Evolutionary conservation across 92 coral and sea anemone genomes (phyloP).

Genomic region (Epizoanthus ramosus): DNA sequence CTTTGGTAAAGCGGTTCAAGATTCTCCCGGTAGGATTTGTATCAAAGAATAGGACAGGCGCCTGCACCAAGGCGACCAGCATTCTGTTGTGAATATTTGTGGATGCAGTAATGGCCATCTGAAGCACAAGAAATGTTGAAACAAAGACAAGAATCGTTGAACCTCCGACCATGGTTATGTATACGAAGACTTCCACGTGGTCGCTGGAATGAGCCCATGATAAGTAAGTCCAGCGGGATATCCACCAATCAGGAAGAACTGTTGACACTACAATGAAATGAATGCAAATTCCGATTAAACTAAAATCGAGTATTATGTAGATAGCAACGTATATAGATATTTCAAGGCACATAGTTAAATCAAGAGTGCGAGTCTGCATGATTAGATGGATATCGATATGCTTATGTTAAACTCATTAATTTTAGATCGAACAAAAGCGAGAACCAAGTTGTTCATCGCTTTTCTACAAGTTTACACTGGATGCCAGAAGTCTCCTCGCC

Average conservation of each 20-base stretch:
- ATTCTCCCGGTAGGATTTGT: slow-evolving; percentile 20
- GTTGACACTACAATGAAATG: background rate
- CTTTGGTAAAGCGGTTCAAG: slow-evolving; percentile 17
- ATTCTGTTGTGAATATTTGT: slow-evolving; percentile 21
- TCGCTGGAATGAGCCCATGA: slow-evolving; percentile 14
- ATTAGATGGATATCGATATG: too few relatives aligned
- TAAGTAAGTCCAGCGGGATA: slow-evolving; percentile 10
- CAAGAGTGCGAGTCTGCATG: too few relatives aligned
- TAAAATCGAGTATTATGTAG: background rate
- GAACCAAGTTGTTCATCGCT: too few relatives aligned
- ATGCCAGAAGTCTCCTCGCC: too few relatives aligned
- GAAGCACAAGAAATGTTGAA: slow-evolving; percentile 1
- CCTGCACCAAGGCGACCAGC: background rate
- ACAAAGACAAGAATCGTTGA: slow-evolving; percentile 13
- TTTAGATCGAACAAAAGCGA: too few relatives aligned
- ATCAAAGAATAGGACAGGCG: background rate
- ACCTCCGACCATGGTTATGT: slow-evolving; percentile 3
- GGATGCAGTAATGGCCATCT: background rate
- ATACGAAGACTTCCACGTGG: background rate
- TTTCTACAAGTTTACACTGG: too few relatives aligned
- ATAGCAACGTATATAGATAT: too few relatives aligned
- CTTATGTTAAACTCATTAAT: too few relatives aligned
- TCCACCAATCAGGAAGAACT: background rate
- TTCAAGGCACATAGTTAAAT: too few relatives aligned
- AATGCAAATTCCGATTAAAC: background rate